phyloP scores from a whole-genome alignment of 2,797 vertebrate genomes.

The Furcifer pardalis region DNA sequence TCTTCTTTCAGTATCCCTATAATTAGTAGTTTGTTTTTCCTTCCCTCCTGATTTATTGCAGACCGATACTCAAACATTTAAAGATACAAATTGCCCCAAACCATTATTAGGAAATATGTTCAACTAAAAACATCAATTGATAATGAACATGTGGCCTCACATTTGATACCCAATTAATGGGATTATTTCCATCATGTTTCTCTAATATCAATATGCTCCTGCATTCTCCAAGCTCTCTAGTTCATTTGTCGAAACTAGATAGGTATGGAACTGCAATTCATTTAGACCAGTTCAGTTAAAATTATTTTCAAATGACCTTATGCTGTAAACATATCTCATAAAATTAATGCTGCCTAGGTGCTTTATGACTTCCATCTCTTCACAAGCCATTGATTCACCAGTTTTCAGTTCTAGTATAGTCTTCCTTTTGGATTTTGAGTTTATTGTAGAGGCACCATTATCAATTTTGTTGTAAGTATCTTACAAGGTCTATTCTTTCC shows the following conservation, averaged over 20 bases:
- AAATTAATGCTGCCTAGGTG: constrained; percentile 70
- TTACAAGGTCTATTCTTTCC: constrained; percentile 43
- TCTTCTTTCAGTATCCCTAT: not conserved
- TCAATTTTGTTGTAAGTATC: constrained; percentile 45
- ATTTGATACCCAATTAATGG: constrained; percentile 61
- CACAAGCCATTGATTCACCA: constrained; percentile 73
- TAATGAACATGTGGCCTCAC: constrained; percentile 67
- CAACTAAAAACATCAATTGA: constrained; percentile 60
- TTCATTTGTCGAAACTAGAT: constrained; percentile 49
- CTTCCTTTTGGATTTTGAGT: constrained; percentile 31
- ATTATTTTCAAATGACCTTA: constrained; percentile 74
- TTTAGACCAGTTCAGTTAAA: constrained; percentile 69
- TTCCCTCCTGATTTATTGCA: constrained; percentile 16
- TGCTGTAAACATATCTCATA: constrained; percentile 69
- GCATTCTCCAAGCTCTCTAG: constrained; percentile 56
- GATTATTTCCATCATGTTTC: constrained; percentile 66
- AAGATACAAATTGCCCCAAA: constrained; percentile 58
- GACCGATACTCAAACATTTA: constrained; percentile 38
- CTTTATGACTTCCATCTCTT: constrained; percentile 73
- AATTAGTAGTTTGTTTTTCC: not conserved
- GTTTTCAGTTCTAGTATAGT: constrained; percentile 54
- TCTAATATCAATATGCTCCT: constrained; percentile 49
- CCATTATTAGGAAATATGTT: constrained; percentile 56
- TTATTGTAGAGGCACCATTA: constrained; percentile 42
- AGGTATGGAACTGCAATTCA: constrained; percentile 61